A percentile compares a stretch with the other conserved stretches of the same genome.
phyloP scores from a whole-genome alignment of 2,888 invertebrate species.

The Leptothorax acervorum region DNA sequence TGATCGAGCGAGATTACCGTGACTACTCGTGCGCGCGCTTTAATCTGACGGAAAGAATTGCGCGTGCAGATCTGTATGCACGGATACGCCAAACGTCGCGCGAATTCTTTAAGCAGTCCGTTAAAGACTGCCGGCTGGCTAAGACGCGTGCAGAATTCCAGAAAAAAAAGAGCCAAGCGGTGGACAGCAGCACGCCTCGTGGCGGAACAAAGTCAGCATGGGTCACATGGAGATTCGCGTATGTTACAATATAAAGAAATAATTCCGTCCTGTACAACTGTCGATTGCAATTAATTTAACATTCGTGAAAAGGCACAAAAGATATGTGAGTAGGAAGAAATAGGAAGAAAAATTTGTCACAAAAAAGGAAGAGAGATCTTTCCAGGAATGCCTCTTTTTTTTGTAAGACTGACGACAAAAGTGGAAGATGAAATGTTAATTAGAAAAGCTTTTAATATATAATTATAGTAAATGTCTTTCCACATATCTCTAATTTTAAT shows the following conservation, averaged over 20 bases:
- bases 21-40: conserved; percentile 29
- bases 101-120: conserved; percentile 61
- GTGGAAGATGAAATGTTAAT: not conserved
- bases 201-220: conserved; percentile 51
- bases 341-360: not conserved
- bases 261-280: not conserved
- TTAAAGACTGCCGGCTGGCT: conserved; percentile 54
- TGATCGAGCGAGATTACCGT: conserved; percentile 6
- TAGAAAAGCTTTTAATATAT: not conserved
- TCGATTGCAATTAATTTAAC: not conserved
- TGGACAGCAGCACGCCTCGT: not conserved
- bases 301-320: not conserved
- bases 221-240: conserved; percentile 58
- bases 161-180: conserved; percentile 8
- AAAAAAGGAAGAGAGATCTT: not conserved
- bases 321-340: not conserved
- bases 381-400: not conserved
- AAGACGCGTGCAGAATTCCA: conserved; percentile 55
- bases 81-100: conserved; percentile 5
- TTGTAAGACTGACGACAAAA: not conserved
- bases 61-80: conserved; percentile 10
- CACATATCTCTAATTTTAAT: not conserved
- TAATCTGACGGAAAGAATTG: conserved; percentile 36
- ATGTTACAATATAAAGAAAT: not conserved
- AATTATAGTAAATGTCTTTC: not conserved